Base-by-base conservation (phyloP, 1,140 invertebrate genomes). In the Nymphalis io region DNA sequence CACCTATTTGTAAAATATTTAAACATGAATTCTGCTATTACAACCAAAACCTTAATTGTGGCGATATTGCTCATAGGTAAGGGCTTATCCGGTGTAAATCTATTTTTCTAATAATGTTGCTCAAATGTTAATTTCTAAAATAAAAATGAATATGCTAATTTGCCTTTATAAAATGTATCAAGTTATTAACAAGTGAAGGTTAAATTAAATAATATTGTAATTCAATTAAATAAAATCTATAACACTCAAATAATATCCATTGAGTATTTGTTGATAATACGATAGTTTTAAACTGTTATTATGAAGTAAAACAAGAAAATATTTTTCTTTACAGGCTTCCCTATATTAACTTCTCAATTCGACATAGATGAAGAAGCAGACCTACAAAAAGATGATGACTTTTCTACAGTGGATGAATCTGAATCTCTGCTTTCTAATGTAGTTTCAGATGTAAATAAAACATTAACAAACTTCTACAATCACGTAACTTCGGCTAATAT, bases 381-480 rank as follows among this genome's bases (percentile, higher is more conserved):
- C 21, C 60, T 65, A 6, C 72, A 80, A 59, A 74, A 74, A 20
- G 77, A 84, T 39, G 75, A 79, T 40, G 86, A 87, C 57, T 78
- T 87, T 39, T 80, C 84, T 10, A 88, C 87, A 66, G 87, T 90
- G 4, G 88, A 90, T 59, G 88, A 90, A 72, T 89, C 87, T 8
- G 85, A 89, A 74, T 87, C 85, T 21, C 66, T 91, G 15, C 78
- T 91, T 1, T 87, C 86, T 13, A 87, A 90, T 74, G 85, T 90
- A 2, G 83, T 88, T 0, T 86, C 86, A 0, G 87, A 91, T 74
- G 83, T 91, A 11, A 88, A 91, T 46, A 88, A 90, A 73, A 91
- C 89, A 11, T 73, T 91, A 3, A 89, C 84, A 5, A 86, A 80
- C 42, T 67, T 88, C 1, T 88, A 89, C 62, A 88, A 90, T 60